Evolutionary conservation across 2,113 vertebrate genomes (phyloP).

Genomic region (Pangasianodon hypophthalmus): DNA sequence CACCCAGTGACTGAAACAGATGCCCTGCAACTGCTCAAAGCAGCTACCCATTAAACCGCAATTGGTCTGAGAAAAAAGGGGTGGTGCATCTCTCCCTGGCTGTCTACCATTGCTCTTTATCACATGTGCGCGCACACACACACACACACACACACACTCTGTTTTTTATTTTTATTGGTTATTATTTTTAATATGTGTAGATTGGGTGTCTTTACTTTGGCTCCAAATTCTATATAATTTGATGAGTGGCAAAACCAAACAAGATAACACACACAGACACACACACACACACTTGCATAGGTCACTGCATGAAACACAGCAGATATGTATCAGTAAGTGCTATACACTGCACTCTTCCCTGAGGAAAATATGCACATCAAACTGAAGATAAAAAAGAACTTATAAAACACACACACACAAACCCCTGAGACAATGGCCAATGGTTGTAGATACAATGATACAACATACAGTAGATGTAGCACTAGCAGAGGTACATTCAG

Average conservation of each 20-base stretch:
- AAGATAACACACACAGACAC: background rate
- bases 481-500: background rate
- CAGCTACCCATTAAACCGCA: background rate
- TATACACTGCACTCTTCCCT: background rate
- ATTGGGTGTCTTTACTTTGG: background rate
- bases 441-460: background rate
- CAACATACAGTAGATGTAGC: background rate
- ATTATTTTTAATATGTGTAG: too few species aligned
- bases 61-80: constrained; percentile 9
- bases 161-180: too few species aligned
- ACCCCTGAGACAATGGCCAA: background rate
- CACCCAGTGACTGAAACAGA: constrained; percentile 40
- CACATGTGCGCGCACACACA: background rate
- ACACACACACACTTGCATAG: background rate
- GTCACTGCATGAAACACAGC: background rate
- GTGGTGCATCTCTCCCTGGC: constrained; percentile 2
- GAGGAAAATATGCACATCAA: constrained; percentile 8
- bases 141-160: background rate
- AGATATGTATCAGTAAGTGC: constrained; percentile 4
- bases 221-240: background rate
- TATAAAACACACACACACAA: background rate
- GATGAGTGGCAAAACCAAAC: background rate
- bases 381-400: background rate
- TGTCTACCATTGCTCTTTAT: background rate
- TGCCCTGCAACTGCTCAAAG: constrained; percentile 31